Percentiles rank a stretch among this genome's conserved stretches.
These are phyloP conservation scores for Cephus runcator DNA, from an alignment of 2,888 invertebrate species.

Conservation along the genomic window DNA sequence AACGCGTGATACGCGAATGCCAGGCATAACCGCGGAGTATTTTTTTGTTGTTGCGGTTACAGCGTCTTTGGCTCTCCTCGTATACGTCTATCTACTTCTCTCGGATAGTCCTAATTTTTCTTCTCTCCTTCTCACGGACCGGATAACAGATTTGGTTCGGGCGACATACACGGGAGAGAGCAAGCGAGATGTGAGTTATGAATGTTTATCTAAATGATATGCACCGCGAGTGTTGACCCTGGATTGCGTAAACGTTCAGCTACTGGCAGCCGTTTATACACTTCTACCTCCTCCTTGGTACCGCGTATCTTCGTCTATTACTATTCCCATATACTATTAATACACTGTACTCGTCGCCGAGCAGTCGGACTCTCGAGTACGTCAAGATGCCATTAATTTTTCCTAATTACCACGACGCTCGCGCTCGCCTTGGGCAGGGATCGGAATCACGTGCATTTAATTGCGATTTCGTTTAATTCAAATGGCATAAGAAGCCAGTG, in stretches of 20 bases:
- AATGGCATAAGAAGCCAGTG: neutral
- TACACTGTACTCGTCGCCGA: neutral
- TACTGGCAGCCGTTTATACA: neutral
- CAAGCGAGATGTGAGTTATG: slow-evolving; percentile 28
- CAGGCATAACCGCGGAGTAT: neutral
- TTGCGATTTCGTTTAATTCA: neutral
- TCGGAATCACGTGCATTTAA: neutral
- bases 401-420: neutral
- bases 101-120: neutral
- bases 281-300: neutral
- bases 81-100: neutral
- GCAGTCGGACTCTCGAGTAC: neutral
- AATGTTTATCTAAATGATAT: slow-evolving; percentile 48
- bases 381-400: neutral
- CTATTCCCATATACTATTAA: neutral
- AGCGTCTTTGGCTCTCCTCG: neutral
- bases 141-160: neutral
- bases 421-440: neutral
- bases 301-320: neutral
- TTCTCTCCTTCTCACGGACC: neutral
- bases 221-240: slow-evolving; percentile 47
- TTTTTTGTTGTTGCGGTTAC: neutral
- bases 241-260: slow-evolving; percentile 40
- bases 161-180: neutral
- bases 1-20: neutral